Conservation (phyloP, 2,797 vertebrate species). For the Perodicticus potto region DNA sequence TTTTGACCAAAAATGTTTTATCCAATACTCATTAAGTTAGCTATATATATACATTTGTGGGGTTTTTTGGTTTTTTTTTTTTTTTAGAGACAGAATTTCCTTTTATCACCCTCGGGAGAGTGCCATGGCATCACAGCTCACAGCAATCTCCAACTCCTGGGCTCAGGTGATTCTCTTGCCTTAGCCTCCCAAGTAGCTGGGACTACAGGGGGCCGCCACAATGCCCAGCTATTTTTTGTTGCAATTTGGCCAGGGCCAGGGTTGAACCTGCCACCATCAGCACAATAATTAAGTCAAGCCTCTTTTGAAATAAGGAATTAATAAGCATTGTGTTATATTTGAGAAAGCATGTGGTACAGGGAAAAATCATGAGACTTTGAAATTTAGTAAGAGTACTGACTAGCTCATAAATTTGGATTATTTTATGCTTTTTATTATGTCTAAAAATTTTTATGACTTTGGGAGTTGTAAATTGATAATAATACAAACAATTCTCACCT, state of each 20-base stretch:
- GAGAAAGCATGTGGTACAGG: not conserved
- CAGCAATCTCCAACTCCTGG: too few species aligned
- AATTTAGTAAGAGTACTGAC: not conserved
- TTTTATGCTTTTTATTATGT: not conserved
- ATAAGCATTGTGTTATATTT: not conserved
- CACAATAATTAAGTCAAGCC: not conserved
- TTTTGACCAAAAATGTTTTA: conserved; percentile 31
- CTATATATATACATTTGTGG: not conserved
- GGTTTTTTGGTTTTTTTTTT: too few species aligned
- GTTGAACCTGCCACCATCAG: too few species aligned
- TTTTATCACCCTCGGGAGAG: too few species aligned
- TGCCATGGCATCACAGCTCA: too few species aligned
- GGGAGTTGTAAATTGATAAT: conserved; percentile 13
- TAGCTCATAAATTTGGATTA: not conserved
- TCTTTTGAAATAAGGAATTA: not conserved
- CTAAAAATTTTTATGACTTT: not conserved
- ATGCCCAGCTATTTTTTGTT: too few species aligned
- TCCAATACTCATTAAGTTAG: not conserved
- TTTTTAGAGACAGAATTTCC: too few species aligned
- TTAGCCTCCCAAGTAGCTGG: too few species aligned
- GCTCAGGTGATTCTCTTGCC: too few species aligned
- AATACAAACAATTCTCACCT: not conserved
- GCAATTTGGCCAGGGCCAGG: too few species aligned
- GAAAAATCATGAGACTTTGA: not conserved
- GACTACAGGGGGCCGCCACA: too few species aligned